Base-by-base conservation (phyloP, 2,113 vertebrate genomes). In the Cisticola juncidis region DNA sequence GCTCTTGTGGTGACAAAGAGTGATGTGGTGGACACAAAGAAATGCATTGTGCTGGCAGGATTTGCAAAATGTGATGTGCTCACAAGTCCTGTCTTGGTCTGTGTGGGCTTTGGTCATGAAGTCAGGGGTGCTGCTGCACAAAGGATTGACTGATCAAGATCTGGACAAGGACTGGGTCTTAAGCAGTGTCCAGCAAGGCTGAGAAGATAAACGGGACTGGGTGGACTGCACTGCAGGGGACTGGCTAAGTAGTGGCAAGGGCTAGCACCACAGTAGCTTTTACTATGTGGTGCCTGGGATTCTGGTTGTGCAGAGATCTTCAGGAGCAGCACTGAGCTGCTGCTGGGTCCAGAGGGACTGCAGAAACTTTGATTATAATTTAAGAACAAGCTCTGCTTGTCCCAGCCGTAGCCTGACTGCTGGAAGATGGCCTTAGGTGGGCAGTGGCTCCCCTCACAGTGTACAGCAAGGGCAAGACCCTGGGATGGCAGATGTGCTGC, bases 401-500 rank as follows among this genome's bases (percentile, higher is more conserved):
- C 28, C 76, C 61, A 88, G 57, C 40, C 70, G n/a, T 78, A 57
- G n/a, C 15, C n/a, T 80, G 14, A 1, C n/a, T 38, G 50, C 56
- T 58, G 48, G 35, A 95, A 65, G 40, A 51, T 68, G 77, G 26
- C 47, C 51, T 64, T 48, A 11, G n/a, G 44, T 70, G 74, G 62
- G 54, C 79, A 76, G 53, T 5, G 18, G 57, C 48, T 42, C 31
- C 21, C 35, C 57, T 54, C 45, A 6, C 22, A 45, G 57, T 2
- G 26, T 31, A 29, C 13, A 71, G 56, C 33, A 76, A 13, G 5
- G 22, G 13, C 48, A 57, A 33, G 54, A 48, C 33, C 29, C 36
- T 53, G 66, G 45, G 45, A 22, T 57, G 45, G 28, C 20, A 16
- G 0, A 2, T 0, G 11, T 74, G 60, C 29, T 0, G 3, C 48